Percentiles rank a stretch among this genome's conserved stretches.
phyloP scores from a whole-genome alignment of 2,797 vertebrate genomes.

The Pachyuromys duprasi region DNA sequence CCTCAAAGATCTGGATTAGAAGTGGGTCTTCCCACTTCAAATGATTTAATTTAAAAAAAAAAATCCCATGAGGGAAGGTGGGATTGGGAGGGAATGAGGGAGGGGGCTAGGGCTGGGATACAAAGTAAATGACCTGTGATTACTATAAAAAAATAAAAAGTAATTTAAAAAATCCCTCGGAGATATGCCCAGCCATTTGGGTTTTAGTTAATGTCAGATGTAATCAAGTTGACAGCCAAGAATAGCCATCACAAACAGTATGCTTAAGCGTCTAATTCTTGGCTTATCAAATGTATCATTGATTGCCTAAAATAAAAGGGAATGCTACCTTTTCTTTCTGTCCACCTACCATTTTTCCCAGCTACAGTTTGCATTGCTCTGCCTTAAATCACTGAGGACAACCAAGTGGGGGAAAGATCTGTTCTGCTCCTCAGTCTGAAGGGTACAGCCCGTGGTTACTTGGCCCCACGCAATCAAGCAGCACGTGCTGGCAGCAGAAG shows the following conservation, averaged over 20 bases:
- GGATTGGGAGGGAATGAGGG: too few relatives aligned
- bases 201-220: not conserved
- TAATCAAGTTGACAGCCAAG: not conserved
- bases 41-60: not conserved
- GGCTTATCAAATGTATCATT: not conserved
- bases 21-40: not conserved
- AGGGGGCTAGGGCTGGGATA: too few relatives aligned
- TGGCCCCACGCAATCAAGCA: not conserved
- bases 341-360: not conserved
- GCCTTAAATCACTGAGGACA: not conserved
- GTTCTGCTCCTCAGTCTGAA: not conserved
- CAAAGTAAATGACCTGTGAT: too few relatives aligned
- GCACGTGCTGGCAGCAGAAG: not conserved
- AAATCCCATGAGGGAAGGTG: too few relatives aligned
- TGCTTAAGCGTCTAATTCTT: not conserved
- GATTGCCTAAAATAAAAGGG: not conserved
- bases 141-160: too few relatives aligned
- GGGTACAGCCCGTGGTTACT: too few relatives aligned
- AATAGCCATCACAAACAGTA: not conserved
- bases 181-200: not conserved
- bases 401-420: too few relatives aligned
- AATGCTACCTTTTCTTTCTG: not conserved
- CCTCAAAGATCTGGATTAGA: not conserved
- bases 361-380: not conserved
- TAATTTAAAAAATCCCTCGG: not conserved